Conservation (phyloP, 2,113 vertebrate species). For the Scartelaos histophorus region DNA sequence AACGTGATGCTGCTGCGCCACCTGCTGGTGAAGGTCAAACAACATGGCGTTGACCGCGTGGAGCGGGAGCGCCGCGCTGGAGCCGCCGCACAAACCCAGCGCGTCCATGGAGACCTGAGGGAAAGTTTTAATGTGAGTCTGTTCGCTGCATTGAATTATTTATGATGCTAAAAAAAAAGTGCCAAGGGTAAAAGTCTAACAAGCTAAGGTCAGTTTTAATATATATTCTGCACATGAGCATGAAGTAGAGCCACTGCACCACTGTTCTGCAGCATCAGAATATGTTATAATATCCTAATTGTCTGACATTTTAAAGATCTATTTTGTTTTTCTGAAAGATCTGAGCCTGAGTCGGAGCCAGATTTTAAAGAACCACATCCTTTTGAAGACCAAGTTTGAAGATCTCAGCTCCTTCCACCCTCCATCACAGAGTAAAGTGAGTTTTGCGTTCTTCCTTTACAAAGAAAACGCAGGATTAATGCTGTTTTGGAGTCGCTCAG, state of each 20-base stretch:
- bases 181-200: not conserved
- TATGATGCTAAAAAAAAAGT: not conserved
- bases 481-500: not conserved
- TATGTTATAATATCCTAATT: too few relatives aligned
- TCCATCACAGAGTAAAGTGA: not conserved
- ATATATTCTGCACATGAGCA: not conserved
- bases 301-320: too few relatives aligned
- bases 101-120: conserved; percentile 61
- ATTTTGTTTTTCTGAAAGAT: too few relatives aligned
- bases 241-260: not conserved
- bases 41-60: conserved; percentile 63
- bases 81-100: conserved; percentile 65
- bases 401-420: not conserved
- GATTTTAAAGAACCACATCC: too few relatives aligned
- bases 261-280: not conserved
- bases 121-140: not conserved
- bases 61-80: conserved; percentile 40
- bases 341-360: too few relatives aligned
- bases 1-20: conserved; percentile 69
- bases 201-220: too few relatives aligned
- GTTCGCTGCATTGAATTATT: not conserved
- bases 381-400: not conserved
- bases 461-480: not conserved
- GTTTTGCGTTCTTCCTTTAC: not conserved
- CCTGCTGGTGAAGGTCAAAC: conserved; percentile 74